A percentile compares a stretch with the other conserved stretches of the same genome.
Conservation (phyloP, 2,888 invertebrate species). For the Cosmia trapezina region DNA sequence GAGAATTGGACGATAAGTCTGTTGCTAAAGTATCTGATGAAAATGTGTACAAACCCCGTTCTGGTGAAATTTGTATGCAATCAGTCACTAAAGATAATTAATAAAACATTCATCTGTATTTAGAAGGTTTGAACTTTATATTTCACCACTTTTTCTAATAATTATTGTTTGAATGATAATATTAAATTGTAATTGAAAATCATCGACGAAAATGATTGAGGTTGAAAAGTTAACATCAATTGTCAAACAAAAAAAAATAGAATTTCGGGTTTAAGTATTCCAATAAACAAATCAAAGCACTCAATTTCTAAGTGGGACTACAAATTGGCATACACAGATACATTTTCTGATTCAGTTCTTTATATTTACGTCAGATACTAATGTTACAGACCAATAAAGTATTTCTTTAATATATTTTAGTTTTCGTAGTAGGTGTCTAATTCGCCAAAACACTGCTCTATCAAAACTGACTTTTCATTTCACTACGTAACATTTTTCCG, state of each 20-base stretch:
- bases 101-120: too few species aligned
- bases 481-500: slow-evolving; percentile 4
- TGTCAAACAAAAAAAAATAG: background rate
- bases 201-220: too few species aligned
- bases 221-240: background rate
- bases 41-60: too few species aligned
- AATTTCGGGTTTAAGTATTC: background rate
- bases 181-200: background rate
- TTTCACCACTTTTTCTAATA: too few species aligned
- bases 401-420: background rate
- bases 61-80: too few species aligned
- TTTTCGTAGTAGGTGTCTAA: too few species aligned
- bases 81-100: too few species aligned
- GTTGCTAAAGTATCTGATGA: background rate
- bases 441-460: background rate
- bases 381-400: background rate
- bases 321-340: background rate
- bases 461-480: background rate
- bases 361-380: background rate
- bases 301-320: background rate
- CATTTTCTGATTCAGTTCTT: background rate
- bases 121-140: too few species aligned
- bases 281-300: background rate
- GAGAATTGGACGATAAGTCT: background rate
- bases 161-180: background rate